Evolutionary conservation across 1,140 invertebrate genomes (phyloP).

Genomic region (Drosophila bifasciata): DNA sequence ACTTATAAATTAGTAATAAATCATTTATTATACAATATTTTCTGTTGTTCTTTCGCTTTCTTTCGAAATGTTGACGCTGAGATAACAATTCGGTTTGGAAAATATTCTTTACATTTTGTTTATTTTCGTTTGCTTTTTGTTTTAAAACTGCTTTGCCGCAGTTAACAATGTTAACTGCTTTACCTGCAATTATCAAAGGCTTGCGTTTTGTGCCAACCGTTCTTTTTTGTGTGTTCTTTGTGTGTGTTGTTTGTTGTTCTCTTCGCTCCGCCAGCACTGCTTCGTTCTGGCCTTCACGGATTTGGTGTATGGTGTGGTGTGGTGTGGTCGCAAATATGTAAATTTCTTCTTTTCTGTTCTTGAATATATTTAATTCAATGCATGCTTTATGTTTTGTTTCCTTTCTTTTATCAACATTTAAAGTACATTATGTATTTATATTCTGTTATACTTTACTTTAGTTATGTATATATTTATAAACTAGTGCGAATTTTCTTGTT

Average conservation of each 20-base stretch:
- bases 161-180: constrained; percentile 77
- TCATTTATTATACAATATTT: constrained; percentile 80
- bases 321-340: constrained; percentile 57
- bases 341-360: constrained; percentile 40
- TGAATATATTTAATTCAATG: constrained; percentile 58
- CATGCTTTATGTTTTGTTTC: constrained; percentile 41
- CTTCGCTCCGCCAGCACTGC: constrained; percentile 7
- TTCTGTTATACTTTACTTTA: constrained; percentile 68
- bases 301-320: constrained; percentile 1
- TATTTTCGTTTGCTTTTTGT: constrained; percentile 38
- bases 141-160: constrained; percentile 74
- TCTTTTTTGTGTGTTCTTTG: constrained; percentile 11
- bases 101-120: constrained; percentile 57
- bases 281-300: constrained; percentile 23
- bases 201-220: constrained; percentile 49
- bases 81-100: constrained; percentile 52
- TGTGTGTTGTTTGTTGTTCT: constrained; percentile 1
- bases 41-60: constrained; percentile 49
- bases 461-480: constrained; percentile 54
- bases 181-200: constrained; percentile 74
- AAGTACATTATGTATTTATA: constrained; percentile 73
- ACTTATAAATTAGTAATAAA: constrained; percentile 78
- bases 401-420: constrained; percentile 69
- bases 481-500: constrained; percentile 53
- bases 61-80: constrained; percentile 39